A percentile compares a stretch with the other conserved stretches of the same genome.
Conservation (phyloP, 2,113 vertebrate species). For the human (Homo sapiens) region GRCh38 chr2:221708501-221709000, state of each 20-base stretch:
- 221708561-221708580: background rate
- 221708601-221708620: background rate
- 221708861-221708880: background rate
- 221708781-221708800: background rate
- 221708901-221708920: background rate
- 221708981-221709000: background rate
- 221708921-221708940: background rate
- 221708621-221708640: background rate
- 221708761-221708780: background rate
- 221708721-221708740: background rate
- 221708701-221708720: background rate
- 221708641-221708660: background rate
- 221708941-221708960: background rate
- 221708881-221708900: background rate
- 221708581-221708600: background rate
- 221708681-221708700: background rate
- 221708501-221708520: background rate
- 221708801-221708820: background rate
- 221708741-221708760: background rate
- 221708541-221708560: background rate
- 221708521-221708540: background rate
- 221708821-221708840: background rate
- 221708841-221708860: background rate
- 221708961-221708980: background rate
- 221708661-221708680: background rate